Percentiles rank a stretch among this genome's conserved stretches.
These are phyloP conservation scores for Heliangelus exortis DNA, from an alignment of 2,797 vertebrate species.

Conservation along the genomic window DNA sequence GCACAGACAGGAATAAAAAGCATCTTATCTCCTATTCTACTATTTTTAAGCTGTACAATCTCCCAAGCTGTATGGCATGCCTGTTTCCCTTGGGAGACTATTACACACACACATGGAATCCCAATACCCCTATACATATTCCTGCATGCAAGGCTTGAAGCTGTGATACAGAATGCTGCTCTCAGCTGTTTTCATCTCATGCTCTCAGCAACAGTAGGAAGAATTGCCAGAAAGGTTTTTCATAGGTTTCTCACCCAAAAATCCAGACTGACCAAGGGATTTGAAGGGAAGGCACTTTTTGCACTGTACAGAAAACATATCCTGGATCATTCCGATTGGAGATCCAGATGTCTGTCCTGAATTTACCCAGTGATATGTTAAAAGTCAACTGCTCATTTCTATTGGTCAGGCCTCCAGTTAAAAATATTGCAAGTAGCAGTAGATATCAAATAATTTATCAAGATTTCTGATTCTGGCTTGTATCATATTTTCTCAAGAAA, in stretches of 20 bases:
- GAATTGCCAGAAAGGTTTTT: background rate
- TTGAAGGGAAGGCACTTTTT: background rate
- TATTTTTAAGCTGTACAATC: constrained; percentile 27
- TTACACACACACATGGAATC: background rate
- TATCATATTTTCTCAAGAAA: background rate
- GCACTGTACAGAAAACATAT: background rate
- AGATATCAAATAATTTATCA: background rate
- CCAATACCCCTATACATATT: background rate
- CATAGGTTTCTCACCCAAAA: background rate
- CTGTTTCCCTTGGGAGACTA: constrained; percentile 5
- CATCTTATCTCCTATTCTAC: constrained; percentile 34
- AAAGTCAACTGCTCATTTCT: background rate
- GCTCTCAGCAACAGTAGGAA: background rate
- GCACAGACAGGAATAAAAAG: constrained; percentile 46
- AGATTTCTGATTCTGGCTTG: background rate
- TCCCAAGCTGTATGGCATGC: constrained; percentile 6
- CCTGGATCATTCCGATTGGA: background rate
- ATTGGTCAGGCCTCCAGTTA: background rate
- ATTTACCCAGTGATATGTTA: background rate
- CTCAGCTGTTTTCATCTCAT: background rate
- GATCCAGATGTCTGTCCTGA: background rate
- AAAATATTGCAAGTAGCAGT: background rate
- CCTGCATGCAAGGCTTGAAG: background rate
- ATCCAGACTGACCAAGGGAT: background rate
- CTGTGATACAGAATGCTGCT: background rate